These are phyloP conservation scores for Apodemia duryi DNA, from an alignment of 2,888 invertebrate species.

Conservation along the genomic window DNA sequence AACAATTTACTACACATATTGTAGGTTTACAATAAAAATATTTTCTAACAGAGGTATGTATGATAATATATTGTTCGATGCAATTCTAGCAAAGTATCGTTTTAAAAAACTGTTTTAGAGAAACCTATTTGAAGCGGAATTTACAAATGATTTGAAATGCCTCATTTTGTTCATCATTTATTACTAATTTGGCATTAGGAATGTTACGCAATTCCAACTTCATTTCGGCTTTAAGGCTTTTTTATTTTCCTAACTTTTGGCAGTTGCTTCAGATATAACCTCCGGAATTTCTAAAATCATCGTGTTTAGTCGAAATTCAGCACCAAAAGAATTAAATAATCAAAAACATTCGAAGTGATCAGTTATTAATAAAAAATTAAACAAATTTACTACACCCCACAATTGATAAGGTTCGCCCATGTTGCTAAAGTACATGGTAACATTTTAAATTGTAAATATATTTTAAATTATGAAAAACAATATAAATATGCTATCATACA, in stretches of 20 bases:
- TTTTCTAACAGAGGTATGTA: constrained; percentile 71
- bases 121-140: constrained; percentile 26
- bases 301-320: background rate
- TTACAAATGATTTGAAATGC: background rate
- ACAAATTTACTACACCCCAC: too few species aligned
- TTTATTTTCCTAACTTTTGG: background rate
- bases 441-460: too few species aligned
- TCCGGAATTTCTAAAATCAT: background rate
- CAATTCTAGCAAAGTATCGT: constrained; percentile 57
- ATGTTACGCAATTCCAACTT: constrained; percentile 60
- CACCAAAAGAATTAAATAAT: background rate
- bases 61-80: constrained; percentile 61
- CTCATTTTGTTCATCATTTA: background rate
- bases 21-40: constrained; percentile 79
- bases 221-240: constrained; percentile 43
- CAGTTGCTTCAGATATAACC: background rate
- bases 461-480: too few species aligned
- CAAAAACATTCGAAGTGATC: too few species aligned
- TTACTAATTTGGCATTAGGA: constrained; percentile 71
- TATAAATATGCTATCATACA: too few species aligned
- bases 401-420: too few species aligned
- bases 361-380: too few species aligned
- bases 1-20: constrained; percentile 79
- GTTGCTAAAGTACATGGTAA: too few species aligned
- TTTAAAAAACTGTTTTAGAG: constrained; percentile 35